These are phyloP conservation scores for Cacoxenus indagator DNA, from an alignment of 2,888 invertebrate species.

Conservation along the genomic window DNA sequence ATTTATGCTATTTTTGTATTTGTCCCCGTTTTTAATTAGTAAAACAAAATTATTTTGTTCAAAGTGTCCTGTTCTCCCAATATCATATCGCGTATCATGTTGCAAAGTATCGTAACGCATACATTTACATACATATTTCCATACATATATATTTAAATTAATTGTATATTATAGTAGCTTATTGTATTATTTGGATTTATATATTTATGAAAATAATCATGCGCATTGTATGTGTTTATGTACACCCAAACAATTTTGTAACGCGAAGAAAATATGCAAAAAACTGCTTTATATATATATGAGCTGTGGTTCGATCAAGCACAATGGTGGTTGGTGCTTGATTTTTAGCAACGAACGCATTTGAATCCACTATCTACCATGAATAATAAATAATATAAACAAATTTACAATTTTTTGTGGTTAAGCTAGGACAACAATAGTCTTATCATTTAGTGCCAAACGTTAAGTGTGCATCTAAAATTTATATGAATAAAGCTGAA, in stretches of 20 bases:
- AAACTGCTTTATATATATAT: no score
- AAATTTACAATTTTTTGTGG: neutral
- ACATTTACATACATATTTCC: neutral
- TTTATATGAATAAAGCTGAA: neutral
- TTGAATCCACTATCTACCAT: neutral
- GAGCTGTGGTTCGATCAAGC: no score
- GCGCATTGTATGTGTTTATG: no score
- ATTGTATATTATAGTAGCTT: slow-evolving; percentile 17
- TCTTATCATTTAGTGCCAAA: neutral
- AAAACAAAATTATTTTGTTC: neutral
- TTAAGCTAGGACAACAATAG: neutral
- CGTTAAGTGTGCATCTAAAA: neutral
- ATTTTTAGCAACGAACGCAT: no score
- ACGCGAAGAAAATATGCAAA: no score
- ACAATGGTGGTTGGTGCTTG: no score
- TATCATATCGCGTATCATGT: neutral
- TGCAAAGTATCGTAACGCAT: neutral
- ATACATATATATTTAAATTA: neutral
- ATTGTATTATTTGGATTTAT: slow-evolving; percentile 17
- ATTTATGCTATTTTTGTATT: neutral
- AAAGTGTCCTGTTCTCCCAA: neutral
- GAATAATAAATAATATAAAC: neutral
- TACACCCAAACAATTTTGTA: no score
- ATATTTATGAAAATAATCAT: slow-evolving; percentile 5
- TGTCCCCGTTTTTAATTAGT: neutral